Percentiles rank a stretch among this genome's conserved stretches.
Evolutionary conservation across 2,797 vertebrate species (phyloP).

Genomic region (Anguilla marmorata): DNA sequence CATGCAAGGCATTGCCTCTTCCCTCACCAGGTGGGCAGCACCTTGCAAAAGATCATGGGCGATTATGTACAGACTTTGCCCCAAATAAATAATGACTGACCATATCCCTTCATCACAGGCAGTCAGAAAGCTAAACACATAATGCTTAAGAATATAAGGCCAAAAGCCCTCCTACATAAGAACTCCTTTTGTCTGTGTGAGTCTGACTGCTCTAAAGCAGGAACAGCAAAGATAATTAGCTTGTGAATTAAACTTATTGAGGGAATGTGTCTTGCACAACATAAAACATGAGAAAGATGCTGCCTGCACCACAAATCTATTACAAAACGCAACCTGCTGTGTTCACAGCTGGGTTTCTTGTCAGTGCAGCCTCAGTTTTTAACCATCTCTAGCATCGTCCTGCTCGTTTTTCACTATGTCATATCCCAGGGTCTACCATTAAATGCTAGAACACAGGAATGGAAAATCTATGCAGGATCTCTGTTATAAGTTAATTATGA

Average conservation of each 20-base stretch:
- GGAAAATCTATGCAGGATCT: neutral
- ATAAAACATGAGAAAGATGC: no score
- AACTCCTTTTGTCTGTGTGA: neutral
- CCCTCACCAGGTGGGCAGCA: neutral
- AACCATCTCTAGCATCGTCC: neutral
- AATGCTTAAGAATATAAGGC: neutral
- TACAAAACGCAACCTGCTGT: no score
- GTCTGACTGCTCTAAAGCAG: neutral
- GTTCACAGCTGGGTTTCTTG: no score
- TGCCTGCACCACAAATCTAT: no score
- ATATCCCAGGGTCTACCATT: neutral
- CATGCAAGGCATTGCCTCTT: neutral
- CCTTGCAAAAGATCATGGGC: neutral
- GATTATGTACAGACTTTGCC: neutral
- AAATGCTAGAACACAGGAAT: neutral
- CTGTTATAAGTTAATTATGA: neutral
- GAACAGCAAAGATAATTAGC: neutral
- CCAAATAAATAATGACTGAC: neutral
- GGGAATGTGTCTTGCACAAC: no score
- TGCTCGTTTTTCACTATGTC: neutral
- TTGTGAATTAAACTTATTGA: no score
- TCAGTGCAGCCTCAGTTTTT: neutral
- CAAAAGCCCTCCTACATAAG: neutral
- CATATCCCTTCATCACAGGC: neutral
- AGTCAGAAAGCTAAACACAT: neutral